Conservation (phyloP, 2,113 vertebrate genomes). For the Electrona antarctica region DNA sequence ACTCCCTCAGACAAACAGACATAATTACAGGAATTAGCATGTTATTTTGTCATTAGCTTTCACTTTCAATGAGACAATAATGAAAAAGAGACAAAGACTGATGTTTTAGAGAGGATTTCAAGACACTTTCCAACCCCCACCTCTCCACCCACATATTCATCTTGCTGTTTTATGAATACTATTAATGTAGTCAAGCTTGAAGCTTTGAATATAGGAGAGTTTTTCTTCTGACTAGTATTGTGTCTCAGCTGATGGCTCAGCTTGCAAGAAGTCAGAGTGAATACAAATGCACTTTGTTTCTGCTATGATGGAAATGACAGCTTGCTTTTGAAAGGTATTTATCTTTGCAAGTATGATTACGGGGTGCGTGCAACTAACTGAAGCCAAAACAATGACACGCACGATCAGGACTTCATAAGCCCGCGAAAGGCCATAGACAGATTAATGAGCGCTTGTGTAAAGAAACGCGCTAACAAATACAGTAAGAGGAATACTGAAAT, state of each 20-base stretch:
- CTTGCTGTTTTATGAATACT: slow-evolving; percentile 81
- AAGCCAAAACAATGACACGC: slow-evolving; percentile 80
- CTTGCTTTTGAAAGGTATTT: slow-evolving; percentile 73
- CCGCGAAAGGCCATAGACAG: slow-evolving; percentile 74
- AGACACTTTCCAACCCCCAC: slow-evolving; percentile 57
- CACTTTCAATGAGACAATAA: slow-evolving; percentile 75
- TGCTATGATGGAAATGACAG: slow-evolving; percentile 79
- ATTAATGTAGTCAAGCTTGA: slow-evolving; percentile 77
- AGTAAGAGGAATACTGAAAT: slow-evolving; percentile 61
- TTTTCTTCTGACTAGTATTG: slow-evolving; percentile 78
- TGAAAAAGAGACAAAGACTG: slow-evolving; percentile 77
- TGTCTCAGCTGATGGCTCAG: slow-evolving; percentile 74
- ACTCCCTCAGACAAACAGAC: slow-evolving; percentile 73
- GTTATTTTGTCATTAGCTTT: slow-evolving; percentile 80
- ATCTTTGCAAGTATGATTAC: slow-evolving; percentile 79
- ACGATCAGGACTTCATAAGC: slow-evolving; percentile 82
- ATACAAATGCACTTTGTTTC: slow-evolving; percentile 81
- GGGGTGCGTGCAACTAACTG: slow-evolving; percentile 82
- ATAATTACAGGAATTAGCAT: slow-evolving; percentile 82
- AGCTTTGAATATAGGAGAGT: slow-evolving; percentile 60
- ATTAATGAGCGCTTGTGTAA: slow-evolving; percentile 77
- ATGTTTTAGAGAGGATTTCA: slow-evolving; percentile 71
- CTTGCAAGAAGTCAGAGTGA: slow-evolving; percentile 73
- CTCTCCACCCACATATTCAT: slow-evolving; percentile 72
- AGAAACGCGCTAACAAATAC: slow-evolving; percentile 22